Evolutionary conservation across 1,140 invertebrate genomes (phyloP), one percentile per base, ranked within the genome.

Genomic region (Euglossa dilemma): DNA sequence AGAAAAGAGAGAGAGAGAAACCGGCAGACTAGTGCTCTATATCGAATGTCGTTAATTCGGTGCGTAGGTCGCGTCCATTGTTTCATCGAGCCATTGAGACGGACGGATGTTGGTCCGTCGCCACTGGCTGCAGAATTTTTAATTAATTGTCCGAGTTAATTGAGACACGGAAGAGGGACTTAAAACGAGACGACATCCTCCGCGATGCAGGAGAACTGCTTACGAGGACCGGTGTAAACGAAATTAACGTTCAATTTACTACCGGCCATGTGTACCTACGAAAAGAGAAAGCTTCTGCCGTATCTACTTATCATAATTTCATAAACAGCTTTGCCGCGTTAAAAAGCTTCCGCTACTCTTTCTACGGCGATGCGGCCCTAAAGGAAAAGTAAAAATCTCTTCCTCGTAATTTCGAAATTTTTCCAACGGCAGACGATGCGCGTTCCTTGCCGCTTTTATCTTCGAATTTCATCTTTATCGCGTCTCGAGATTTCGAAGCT

Each of bases 121-220:
- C 81, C 80, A 80, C 64, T 70, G 28, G 84, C 87, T 74, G 70
- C n/a, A 81, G 70, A 67, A 84, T 88, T 87, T 87, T 88, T 81
- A 83, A 87, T 86, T 90, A 87, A 89, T 86, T 86, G 83, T 80
- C 28, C 57, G 77, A 66, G 76, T 86, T 87, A 87, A 88, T 88
- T 88, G 85, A 80, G 50, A 45, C 14, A 50, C 76, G 12, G 25
- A 52, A 18, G 25, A 59, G 66, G 61, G n/a, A 71, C 28, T 50
- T 52, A 28, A 74, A 28, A 74, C 12, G 50, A 28, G 52, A 28
- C 50, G 43, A 69, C 25, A n/a, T 70, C 28, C 18, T 43, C 59
- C n/a, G n/a, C 11, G 20, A 43, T 5, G 5, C 23, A n/a, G 28
- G 14, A 59, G 43, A 28, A 74, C 11, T 20, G 9, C 56, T n/a